These are phyloP conservation scores for Caenorhabditis tropicalis DNA, from an alignment of 1,140 invertebrate species.

Conservation along the genomic window DNA sequence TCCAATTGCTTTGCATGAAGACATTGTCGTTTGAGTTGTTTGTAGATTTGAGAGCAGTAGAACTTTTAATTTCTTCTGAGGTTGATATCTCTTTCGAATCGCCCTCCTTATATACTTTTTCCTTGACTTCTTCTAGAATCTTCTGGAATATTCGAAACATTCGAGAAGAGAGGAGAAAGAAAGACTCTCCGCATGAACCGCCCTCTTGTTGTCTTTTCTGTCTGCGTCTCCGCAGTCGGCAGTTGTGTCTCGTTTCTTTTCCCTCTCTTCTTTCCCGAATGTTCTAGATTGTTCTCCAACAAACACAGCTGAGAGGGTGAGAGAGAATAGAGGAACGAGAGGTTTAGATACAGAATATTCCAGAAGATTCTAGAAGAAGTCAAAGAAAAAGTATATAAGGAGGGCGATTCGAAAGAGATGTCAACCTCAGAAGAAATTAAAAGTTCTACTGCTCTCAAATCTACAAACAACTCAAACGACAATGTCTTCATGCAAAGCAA, in stretches of 20 bases:
- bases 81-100: not conserved
- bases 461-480: conserved; percentile 36
- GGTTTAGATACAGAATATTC: not conserved
- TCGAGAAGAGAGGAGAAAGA: not conserved
- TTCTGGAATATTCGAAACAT: not conserved
- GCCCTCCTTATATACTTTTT: not conserved
- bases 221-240: not conserved
- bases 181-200: not conserved
- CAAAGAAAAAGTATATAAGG: not conserved
- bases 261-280: no score
- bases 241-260: not conserved
- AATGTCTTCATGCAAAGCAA: conserved; percentile 77
- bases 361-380: not conserved
- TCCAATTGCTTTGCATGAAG: conserved; percentile 81
- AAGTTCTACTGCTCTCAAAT: conserved; percentile 25
- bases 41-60: not conserved
- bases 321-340: not conserved
- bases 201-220: not conserved
- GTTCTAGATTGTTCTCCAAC: no score
- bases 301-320: not conserved
- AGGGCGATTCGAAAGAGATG: not conserved
- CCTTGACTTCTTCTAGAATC: not conserved
- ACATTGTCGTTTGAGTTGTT: conserved; percentile 49
- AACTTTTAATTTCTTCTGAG: not conserved
- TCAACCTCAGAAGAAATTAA: not conserved